Conservation (phyloP, 2,113 vertebrate species). For the Sander lucioperca region DNA sequence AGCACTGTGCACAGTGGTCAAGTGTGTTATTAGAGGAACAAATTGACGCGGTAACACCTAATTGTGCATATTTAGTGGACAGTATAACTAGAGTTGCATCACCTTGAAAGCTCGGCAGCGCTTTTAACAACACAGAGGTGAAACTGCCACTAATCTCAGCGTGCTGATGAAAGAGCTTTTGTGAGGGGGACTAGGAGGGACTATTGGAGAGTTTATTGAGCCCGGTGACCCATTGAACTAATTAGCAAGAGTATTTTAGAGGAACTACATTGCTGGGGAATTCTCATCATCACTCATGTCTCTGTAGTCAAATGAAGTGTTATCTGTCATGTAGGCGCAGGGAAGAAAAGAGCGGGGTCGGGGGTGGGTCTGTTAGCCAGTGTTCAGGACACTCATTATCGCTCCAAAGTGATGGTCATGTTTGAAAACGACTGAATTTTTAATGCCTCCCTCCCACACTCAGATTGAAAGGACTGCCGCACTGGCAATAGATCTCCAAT, state of each 20-base stretch:
- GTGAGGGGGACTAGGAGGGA: constrained; percentile 9
- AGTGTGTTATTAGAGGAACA: constrained; percentile 36
- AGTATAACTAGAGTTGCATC: constrained; percentile 2
- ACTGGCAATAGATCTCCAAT: constrained; percentile 67
- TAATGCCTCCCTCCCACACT: constrained; percentile 71
- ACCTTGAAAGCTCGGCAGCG: constrained; percentile 18
- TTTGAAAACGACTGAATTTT: constrained; percentile 79
- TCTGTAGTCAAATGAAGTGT: constrained; percentile 71
- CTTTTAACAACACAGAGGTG: constrained; percentile 33
- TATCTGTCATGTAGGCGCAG: constrained; percentile 58
- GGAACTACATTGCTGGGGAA: constrained; percentile 43
- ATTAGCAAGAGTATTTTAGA: constrained; percentile 61
- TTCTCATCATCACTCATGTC: constrained; percentile 47
- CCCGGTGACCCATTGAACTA: constrained; percentile 47
- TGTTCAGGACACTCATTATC: constrained; percentile 76
- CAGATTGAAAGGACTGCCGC: constrained; percentile 63
- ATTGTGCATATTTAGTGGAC: constrained; percentile 13
- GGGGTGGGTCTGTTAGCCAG: constrained; percentile 48
- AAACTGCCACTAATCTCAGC: constrained; percentile 35
- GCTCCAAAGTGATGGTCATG: constrained; percentile 66
- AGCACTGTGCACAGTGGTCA: background rate
- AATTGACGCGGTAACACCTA: constrained; percentile 23
- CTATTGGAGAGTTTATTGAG: constrained; percentile 42
- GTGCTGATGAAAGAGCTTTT: constrained; percentile 41
- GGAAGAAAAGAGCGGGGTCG: constrained; percentile 35